These are phyloP conservation scores for Eristalis pertinax DNA, from an alignment of 2,888 invertebrate genomes.

Conservation along the genomic window DNA sequence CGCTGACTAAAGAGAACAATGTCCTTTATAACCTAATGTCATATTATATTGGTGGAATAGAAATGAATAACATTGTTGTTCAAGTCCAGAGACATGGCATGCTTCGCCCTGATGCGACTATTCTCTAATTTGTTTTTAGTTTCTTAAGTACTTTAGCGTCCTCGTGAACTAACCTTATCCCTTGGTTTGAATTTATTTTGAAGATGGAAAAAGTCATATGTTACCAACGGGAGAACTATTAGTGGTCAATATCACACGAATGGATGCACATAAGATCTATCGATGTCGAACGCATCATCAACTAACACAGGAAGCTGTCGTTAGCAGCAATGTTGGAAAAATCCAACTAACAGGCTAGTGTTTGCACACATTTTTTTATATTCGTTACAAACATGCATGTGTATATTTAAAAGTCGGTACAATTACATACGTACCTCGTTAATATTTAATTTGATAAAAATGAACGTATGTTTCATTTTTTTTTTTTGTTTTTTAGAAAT, in stretches of 20 bases:
- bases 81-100: no score
- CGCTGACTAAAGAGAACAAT: no score
- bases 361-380: neutral
- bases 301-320: constrained; percentile 84
- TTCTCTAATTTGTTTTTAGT: no score
- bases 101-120: no score
- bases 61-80: no score
- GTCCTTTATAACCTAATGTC: no score
- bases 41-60: no score
- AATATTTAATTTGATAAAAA: neutral
- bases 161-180: no score
- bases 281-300: constrained; percentile 85
- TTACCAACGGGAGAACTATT: constrained; percentile 84
- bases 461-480: neutral
- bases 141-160: no score
- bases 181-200: neutral
- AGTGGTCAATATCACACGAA: constrained; percentile 84
- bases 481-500: constrained; percentile 81
- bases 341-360: constrained; percentile 82
- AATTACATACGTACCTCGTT: neutral
- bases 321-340: constrained; percentile 84
- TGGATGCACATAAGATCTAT: constrained; percentile 83
- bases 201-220: constrained; percentile 84
- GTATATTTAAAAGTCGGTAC: neutral
- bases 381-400: neutral